Evolutionary conservation across 2,113 vertebrate genomes (phyloP).

Genomic region (Litocranius walleri): DNA sequence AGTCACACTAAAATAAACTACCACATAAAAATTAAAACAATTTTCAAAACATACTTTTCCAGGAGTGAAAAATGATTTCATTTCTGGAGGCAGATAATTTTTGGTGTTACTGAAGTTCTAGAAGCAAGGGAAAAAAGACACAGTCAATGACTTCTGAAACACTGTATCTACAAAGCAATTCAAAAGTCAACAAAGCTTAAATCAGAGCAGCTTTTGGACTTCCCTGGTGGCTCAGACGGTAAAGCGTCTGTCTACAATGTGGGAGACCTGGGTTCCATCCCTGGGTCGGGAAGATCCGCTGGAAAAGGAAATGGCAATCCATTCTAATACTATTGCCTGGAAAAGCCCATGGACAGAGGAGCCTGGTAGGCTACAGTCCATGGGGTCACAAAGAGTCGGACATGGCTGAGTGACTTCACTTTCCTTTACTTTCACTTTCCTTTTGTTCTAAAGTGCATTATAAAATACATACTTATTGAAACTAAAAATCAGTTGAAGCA

Average conservation of each 20-base stretch:
- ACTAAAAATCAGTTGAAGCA: not conserved
- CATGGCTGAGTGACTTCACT: too few relatives aligned
- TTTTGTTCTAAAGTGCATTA: not conserved
- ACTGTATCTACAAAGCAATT: not conserved
- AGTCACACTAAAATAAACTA: constrained; percentile 42
- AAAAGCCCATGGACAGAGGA: too few relatives aligned
- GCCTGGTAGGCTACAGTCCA: too few relatives aligned
- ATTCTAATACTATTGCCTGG: too few relatives aligned
- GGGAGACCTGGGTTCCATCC: too few relatives aligned
- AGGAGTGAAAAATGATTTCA: constrained; percentile 97
- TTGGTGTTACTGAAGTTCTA: constrained; percentile 99
- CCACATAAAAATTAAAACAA: constrained; percentile 29
- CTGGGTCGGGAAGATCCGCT: too few relatives aligned
- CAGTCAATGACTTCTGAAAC: not conserved
- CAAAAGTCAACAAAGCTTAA: not conserved
- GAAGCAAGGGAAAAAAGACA: constrained; percentile 52
- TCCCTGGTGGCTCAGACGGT: too few relatives aligned
- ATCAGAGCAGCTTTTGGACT: not conserved
- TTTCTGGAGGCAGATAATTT: constrained; percentile 97
- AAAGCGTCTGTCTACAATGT: too few relatives aligned
- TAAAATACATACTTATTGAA: constrained; percentile 19
- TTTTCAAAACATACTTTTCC: constrained; percentile 89
- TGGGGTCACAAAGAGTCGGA: too few relatives aligned
- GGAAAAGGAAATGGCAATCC: too few relatives aligned
- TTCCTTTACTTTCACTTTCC: too few relatives aligned